Conservation (phyloP, 2,888 invertebrate species). For the Autographa pulchrina region DNA sequence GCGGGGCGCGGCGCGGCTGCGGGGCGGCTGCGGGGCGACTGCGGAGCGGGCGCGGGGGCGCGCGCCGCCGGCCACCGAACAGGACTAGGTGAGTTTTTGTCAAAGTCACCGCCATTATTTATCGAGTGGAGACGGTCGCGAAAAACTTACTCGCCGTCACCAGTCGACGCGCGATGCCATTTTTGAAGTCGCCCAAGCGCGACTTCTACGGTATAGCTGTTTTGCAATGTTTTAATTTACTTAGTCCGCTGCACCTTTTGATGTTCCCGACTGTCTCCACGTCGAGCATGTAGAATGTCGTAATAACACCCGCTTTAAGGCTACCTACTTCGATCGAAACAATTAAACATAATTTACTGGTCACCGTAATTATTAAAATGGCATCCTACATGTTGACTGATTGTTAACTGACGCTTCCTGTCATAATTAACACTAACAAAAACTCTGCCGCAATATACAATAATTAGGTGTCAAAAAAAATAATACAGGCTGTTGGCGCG, state of each 20-base stretch:
- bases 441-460: constrained; percentile 44
- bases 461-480: constrained; percentile 62
- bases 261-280: constrained; percentile 83
- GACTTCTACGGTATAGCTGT: constrained; percentile 80
- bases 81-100: constrained; percentile 89
- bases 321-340: constrained; percentile 51
- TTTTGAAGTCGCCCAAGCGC: constrained; percentile 84
- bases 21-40: constrained; percentile 60
- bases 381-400: constrained; percentile 56
- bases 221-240: constrained; percentile 88
- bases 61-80: constrained; percentile 87
- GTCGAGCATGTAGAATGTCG: constrained; percentile 66
- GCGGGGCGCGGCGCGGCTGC: constrained; percentile 57
- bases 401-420: constrained; percentile 46
- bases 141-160: constrained; percentile 87
- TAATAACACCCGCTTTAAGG: constrained; percentile 50
- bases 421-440: constrained; percentile 56
- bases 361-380: constrained; percentile 48
- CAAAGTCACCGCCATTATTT: constrained; percentile 89
- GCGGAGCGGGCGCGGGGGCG: constrained; percentile 71
- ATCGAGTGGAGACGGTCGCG: constrained; percentile 89
- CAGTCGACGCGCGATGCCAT: constrained; percentile 82
- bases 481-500: constrained; percentile 49
- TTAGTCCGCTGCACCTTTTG: constrained; percentile 74
- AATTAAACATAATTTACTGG: constrained; percentile 56